These are phyloP conservation scores for Lagria hirta DNA, from an alignment of 2,888 invertebrate species.

Conservation along the genomic window DNA sequence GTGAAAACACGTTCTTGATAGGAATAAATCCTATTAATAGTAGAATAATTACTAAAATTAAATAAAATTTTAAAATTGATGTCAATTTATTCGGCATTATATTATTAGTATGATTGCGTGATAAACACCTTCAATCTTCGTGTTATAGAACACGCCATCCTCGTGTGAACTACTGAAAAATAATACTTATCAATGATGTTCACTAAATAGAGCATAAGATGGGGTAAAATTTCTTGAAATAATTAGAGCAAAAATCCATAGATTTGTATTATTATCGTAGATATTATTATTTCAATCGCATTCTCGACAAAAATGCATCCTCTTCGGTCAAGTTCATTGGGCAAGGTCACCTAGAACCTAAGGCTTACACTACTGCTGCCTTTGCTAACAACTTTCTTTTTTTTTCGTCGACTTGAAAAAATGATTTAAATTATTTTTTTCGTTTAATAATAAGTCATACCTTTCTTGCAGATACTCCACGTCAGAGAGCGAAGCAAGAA, in stretches of 20 bases:
- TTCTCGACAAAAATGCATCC: background rate
- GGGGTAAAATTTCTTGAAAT: constrained; percentile 12
- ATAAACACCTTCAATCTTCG: too few species aligned
- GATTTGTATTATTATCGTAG: constrained; percentile 4
- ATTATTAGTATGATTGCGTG: too few species aligned
- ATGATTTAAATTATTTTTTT: too few species aligned
- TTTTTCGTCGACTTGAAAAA: background rate
- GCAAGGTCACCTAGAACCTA: constrained; percentile 22
- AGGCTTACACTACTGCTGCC: constrained; percentile 3
- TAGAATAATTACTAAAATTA: too few species aligned
- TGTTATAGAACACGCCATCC: too few species aligned
- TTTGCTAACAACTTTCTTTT: background rate
- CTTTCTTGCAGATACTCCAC: background rate
- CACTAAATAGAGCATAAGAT: constrained; percentile 21
- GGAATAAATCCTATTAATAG: too few species aligned
- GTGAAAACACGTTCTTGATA: too few species aligned
- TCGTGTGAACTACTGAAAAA: too few species aligned
- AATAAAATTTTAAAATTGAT: too few species aligned
- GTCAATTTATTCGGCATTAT: too few species aligned
- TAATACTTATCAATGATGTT: too few species aligned
- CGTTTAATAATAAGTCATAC: too few species aligned
- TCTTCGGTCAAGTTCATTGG: constrained; percentile 17
- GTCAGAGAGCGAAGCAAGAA: constrained; percentile 12
- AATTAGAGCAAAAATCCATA: constrained; percentile 17
- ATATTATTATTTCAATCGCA: background rate